Conservation (phyloP, 2,888 invertebrate species). For the Erynnis tages region DNA sequence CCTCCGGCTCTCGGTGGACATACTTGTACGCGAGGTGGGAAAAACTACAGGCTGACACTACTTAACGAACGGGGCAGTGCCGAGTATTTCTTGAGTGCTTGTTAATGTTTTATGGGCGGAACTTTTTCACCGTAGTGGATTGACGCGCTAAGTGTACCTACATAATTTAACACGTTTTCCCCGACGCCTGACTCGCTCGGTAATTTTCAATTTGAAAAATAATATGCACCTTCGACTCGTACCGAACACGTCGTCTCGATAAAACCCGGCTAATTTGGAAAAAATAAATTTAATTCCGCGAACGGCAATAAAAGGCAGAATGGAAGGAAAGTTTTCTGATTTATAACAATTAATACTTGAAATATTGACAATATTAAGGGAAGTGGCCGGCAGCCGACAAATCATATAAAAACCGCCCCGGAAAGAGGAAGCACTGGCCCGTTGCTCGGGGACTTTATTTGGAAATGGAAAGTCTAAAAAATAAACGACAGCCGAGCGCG, state of each 20-base stretch:
- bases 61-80: slow-evolving; percentile 75
- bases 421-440: slow-evolving; percentile 78
- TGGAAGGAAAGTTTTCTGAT: slow-evolving; percentile 69
- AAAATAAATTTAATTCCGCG: slow-evolving; percentile 68
- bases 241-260: slow-evolving; percentile 39
- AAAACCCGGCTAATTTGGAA: slow-evolving; percentile 55
- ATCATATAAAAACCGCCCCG: slow-evolving; percentile 80
- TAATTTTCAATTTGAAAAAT: slow-evolving; percentile 32
- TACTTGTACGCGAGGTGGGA: slow-evolving; percentile 74
- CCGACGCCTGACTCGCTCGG: slow-evolving; percentile 54
- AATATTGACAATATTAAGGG: slow-evolving; percentile 81
- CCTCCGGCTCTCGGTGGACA: slow-evolving; percentile 65
- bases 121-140: slow-evolving; percentile 78
- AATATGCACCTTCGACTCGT: slow-evolving; percentile 42
- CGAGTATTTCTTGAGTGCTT: slow-evolving; percentile 80
- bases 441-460: slow-evolving; percentile 79
- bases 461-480: slow-evolving; percentile 81
- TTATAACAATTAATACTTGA: slow-evolving; percentile 81
- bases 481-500: slow-evolving; percentile 71
- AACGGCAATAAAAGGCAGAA: slow-evolving; percentile 59
- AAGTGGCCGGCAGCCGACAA: slow-evolving; percentile 78
- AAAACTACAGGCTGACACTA: slow-evolving; percentile 79
- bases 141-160: slow-evolving; percentile 78
- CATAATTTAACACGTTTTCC: slow-evolving; percentile 77
- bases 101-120: slow-evolving; percentile 81